These are phyloP conservation scores for Taxidea taxus DNA, from an alignment of 2,113 vertebrate species.

Conservation along the genomic window DNA sequence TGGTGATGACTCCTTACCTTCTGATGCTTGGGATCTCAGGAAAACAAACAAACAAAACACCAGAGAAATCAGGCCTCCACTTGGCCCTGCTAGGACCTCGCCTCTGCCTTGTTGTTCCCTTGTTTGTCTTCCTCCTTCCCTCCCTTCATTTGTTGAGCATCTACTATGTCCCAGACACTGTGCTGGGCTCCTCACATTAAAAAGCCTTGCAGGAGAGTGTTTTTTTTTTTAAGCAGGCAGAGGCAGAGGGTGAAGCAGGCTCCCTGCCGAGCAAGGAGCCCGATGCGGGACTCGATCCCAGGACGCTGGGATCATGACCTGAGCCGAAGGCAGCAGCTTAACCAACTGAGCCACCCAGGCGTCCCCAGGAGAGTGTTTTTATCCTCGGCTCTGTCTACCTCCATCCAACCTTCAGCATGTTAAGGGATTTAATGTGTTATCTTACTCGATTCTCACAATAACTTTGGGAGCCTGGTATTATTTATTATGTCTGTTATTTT, in stretches of 20 bases:
- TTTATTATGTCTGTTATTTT: neutral
- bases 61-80: neutral
- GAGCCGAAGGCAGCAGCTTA: too few relatives aligned
- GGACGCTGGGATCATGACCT: too few relatives aligned
- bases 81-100: fast-evolving
- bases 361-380: neutral
- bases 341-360: too few relatives aligned
- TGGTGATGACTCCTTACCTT: neutral
- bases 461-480: neutral
- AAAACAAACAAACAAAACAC: neutral
- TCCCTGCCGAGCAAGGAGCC: too few relatives aligned
- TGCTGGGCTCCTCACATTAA: neutral
- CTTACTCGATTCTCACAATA: neutral
- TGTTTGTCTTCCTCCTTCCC: neutral
- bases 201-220: neutral
- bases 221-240: too few relatives aligned
- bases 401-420: fast-evolving
- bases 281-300: too few relatives aligned
- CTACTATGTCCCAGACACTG: neutral
- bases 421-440: neutral
- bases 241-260: too few relatives aligned
- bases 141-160: neutral
- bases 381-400: too few relatives aligned
- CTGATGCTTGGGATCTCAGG: neutral
- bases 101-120: neutral